Base-by-base conservation (phyloP, 2,113 vertebrate genomes). In the Myiagra hebetior region DNA sequence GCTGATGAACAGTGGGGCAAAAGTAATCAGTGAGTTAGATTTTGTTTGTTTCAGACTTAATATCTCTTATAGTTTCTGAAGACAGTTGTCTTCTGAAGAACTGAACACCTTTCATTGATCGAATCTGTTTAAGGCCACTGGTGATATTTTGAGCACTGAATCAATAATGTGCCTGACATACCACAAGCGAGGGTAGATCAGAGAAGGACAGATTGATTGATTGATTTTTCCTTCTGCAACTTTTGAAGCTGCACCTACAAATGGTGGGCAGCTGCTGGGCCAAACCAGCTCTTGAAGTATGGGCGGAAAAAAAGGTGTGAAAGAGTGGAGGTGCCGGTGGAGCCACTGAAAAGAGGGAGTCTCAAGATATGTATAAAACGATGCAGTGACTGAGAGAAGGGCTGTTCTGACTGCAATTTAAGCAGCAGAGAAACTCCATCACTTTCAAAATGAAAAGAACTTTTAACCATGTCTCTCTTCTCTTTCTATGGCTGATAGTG, bases 261-360 rank as follows among this genome's bases (percentile, higher is more conserved):
- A 22, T 9, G 2, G 7, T 64, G 30, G 5, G 16, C 17, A 30
- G 17, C 26, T 59, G 33, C 24, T 59, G 65, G 42, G 52, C 23
- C 44, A 59, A 47, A 50, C 1, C 4, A 46, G 26, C 14, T 10
- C 14, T 16, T 65, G 12, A 55, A 53, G 14, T 16, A 24, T 67
- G 12, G 17, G 11, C 15, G 2, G 2, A 0, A n/a, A 47, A 63
- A 55, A 41, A 5, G 11, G 14, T 7, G 0, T 55, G 63, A 15
- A 63, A 76, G 19, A 15, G 22, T 9, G 55, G 63, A 63, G 31
- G 5, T 53, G 35, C 21, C 15, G 30, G 21, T 50, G 53, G 13
- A 44, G 20, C 27, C 19, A 7, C 23, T 67, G 53, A 53, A 42
- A 80, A 57, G 7, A 41, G 9, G 13, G 30, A 60, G n/a, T 20